Percentiles rank a stretch among this genome's conserved stretches.
Conservation (phyloP, 2,888 invertebrate genomes). For the Gerris lacustris region DNA sequence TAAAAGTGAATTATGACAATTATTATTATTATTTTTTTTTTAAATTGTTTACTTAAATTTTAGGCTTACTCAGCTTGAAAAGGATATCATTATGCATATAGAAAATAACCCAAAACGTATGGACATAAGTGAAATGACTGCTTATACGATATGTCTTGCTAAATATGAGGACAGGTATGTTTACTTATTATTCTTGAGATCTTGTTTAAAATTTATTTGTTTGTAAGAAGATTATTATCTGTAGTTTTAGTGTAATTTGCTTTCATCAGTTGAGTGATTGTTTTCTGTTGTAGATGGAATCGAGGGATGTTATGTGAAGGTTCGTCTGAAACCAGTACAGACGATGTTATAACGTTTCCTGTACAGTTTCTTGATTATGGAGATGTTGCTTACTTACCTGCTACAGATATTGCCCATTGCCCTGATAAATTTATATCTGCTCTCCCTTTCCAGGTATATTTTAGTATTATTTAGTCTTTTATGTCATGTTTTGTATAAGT, state of each 20-base stretch:
- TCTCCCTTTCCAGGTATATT: constrained; percentile 41
- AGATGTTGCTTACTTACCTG: constrained; percentile 41
- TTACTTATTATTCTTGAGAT: not conserved
- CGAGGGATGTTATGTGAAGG: constrained; percentile 41
- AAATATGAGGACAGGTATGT: not conserved
- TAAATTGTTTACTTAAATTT: not conserved
- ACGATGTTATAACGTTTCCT: constrained; percentile 35
- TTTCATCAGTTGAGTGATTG: not conserved
- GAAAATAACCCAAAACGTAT: not conserved
- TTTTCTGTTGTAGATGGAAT: constrained; percentile 19
- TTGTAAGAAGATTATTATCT: not conserved
- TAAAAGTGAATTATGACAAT: too few relatives aligned
- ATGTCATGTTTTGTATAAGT: too few relatives aligned
- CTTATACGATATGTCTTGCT: not conserved
- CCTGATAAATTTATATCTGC: constrained; percentile 41
- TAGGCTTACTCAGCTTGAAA: not conserved
- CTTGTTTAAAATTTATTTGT: not conserved
- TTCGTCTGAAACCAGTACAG: constrained; percentile 22
- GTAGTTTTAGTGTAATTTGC: not conserved
- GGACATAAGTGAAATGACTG: not conserved
- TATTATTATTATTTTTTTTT: not conserved
- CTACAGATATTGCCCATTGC: constrained; percentile 40
- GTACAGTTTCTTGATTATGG: constrained; percentile 53
- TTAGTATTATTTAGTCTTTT: too few relatives aligned
- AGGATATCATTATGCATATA: not conserved